Percentiles rank a stretch among this genome's conserved stretches.
Conservation (phyloP, 1,140 invertebrate genomes). For the Babylonia areolata region DNA sequence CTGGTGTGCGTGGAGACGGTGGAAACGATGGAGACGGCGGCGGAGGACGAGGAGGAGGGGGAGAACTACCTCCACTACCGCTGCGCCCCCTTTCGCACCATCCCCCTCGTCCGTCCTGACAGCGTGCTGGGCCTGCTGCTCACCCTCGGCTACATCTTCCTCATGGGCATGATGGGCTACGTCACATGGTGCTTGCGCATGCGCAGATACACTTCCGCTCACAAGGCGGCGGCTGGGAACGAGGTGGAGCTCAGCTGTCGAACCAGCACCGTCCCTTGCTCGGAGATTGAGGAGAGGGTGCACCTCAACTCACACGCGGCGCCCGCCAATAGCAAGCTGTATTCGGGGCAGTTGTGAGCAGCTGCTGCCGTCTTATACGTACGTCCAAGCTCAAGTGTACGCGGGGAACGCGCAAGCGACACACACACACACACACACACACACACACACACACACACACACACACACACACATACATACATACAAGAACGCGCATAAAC, state of each 20-base stretch:
- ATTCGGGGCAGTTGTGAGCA: neutral
- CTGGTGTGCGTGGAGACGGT: constrained; percentile 27
- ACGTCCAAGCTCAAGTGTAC: neutral
- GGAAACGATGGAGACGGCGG: too few species aligned
- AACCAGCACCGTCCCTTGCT: neutral
- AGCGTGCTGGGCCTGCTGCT: constrained; percentile 37
- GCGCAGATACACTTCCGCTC: neutral
- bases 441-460: neutral
- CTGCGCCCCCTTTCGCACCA: constrained; percentile 35
- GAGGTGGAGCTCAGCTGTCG: constrained; percentile 10
- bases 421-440: neutral
- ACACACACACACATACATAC: neutral
- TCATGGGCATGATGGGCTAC: constrained; percentile 36
- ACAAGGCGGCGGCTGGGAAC: neutral
- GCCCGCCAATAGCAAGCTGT: too few species aligned
- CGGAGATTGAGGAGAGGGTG: constrained; percentile 26
- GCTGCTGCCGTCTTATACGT: neutral
- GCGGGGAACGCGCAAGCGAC: neutral
- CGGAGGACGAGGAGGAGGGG: too few species aligned
- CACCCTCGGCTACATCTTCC: constrained; percentile 32
- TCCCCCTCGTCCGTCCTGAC: constrained; percentile 36
- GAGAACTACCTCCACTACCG: neutral
- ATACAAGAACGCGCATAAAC: neutral
- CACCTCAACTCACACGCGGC: constrained; percentile 20
- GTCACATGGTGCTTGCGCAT: constrained; percentile 31